Percentiles rank a stretch among this genome's conserved stretches.
Evolutionary conservation across 1,140 invertebrate genomes (phyloP).

Genomic region (Protaetia brevitarsis): DNA sequence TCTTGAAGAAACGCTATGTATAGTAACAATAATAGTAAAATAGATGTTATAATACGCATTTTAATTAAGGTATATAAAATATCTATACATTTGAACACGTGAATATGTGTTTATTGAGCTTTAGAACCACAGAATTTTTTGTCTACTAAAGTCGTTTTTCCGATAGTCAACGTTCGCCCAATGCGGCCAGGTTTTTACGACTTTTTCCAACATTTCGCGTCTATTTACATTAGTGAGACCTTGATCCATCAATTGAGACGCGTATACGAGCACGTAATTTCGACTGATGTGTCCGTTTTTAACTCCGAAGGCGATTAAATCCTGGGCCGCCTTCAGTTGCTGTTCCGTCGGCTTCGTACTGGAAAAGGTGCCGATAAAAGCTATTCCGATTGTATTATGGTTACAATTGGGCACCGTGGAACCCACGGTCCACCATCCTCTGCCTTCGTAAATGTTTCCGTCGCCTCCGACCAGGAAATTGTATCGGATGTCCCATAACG

Average conservation of each 20-base stretch:
- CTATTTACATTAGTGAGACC: slow-evolving; percentile 43
- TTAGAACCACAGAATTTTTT: too few relatives aligned
- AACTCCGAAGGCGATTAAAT: slow-evolving; percentile 40
- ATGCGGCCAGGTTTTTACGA: slow-evolving; percentile 58
- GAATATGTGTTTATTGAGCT: too few relatives aligned
- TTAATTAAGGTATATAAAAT: too few relatives aligned
- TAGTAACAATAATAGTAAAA: too few relatives aligned
- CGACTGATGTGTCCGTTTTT: slow-evolving; percentile 34
- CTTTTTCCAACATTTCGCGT: too few relatives aligned
- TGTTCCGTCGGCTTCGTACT: slow-evolving; percentile 31
- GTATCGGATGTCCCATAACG: slow-evolving; percentile 60
- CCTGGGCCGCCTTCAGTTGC: slow-evolving; percentile 35
- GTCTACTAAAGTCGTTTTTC: too few relatives aligned
- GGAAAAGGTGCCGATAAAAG: slow-evolving; percentile 65
- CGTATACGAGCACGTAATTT: slow-evolving; percentile 45
- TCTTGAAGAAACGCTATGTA: too few relatives aligned
- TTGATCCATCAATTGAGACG: slow-evolving; percentile 46
- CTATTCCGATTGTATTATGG: slow-evolving; percentile 60
- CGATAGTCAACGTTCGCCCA: too few relatives aligned
- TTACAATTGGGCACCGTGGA: slow-evolving; percentile 62
- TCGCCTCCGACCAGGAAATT: slow-evolving; percentile 64
- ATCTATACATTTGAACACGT: too few relatives aligned
- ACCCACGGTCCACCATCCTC: slow-evolving; percentile 59
- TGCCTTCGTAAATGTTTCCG: slow-evolving; percentile 63
- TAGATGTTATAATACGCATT: too few relatives aligned